Percentiles rank a stretch among this genome's conserved stretches.
phyloP scores from a whole-genome alignment of 2,113 vertebrate genomes.

The Aspidoscelis tigris region DNA sequence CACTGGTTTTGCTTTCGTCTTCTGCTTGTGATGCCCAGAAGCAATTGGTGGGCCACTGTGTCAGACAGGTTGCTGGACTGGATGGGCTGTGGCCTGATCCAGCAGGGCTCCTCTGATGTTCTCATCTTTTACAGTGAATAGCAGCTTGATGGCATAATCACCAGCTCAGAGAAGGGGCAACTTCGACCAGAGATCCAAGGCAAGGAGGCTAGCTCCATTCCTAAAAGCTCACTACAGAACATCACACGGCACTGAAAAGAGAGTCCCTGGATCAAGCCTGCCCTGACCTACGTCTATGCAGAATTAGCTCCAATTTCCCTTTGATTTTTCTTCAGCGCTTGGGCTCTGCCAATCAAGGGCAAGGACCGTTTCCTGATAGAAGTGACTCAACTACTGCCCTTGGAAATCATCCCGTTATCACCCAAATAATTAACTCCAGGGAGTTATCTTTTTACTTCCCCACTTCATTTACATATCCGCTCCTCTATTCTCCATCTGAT shows the following conservation, averaged over 20 bases:
- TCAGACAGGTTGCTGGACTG: no score
- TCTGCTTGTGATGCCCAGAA: no score
- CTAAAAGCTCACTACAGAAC: background rate
- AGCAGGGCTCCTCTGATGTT: no score
- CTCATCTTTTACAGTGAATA: no score
- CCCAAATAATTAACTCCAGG: slow-evolving; percentile 56
- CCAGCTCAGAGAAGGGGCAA: no score
- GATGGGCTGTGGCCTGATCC: no score
- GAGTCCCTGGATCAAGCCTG: no score
- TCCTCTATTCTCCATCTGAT: slow-evolving; percentile 42
- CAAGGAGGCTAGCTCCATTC: no score
- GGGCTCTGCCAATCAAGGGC: background rate
- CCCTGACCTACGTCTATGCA: background rate
- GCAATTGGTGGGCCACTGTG: no score
- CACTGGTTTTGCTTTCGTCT: no score
- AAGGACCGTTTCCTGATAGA: background rate
- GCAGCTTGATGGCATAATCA: no score
- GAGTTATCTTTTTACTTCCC: slow-evolving; percentile 34
- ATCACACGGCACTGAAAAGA: background rate
- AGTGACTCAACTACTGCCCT: background rate
- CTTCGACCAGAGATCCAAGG: no score
- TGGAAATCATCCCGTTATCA: slow-evolving; percentile 42
- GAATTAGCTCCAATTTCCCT: background rate
- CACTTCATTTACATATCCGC: slow-evolving; percentile 59
- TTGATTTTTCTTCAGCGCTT: background rate